phyloP scores from a whole-genome alignment of 2,888 invertebrate species.

The Rhopalosiphum nymphaeae region DNA sequence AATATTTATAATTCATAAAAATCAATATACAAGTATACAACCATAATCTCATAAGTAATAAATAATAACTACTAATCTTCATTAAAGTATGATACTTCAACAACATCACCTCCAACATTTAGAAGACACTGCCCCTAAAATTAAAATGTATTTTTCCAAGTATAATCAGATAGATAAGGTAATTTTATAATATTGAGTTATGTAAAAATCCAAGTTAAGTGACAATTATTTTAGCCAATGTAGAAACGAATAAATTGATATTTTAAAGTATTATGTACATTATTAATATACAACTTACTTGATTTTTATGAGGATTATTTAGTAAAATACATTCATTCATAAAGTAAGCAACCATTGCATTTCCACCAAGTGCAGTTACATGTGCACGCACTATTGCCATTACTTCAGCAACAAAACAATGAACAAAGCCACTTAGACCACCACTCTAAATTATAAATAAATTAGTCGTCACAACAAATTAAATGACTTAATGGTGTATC shows the following conservation, averaged over 20 bases:
- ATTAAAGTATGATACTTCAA: constrained; percentile 70
- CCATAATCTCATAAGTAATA: neutral
- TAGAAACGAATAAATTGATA: neutral
- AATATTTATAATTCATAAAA: constrained; percentile 21
- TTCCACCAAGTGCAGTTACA: constrained; percentile 92
- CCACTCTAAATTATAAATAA: constrained; percentile 72
- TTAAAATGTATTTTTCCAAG: constrained; percentile 64
- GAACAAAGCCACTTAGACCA: constrained; percentile 93
- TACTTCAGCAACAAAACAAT: constrained; percentile 93
- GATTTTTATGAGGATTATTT: constrained; percentile 96
- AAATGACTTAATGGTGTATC: neutral
- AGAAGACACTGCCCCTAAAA: constrained; percentile 94
- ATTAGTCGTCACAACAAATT: neutral
- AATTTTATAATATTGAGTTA: neutral
- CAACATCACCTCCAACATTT: constrained; percentile 95
- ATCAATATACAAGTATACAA: neutral
- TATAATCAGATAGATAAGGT: neutral
- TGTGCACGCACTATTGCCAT: constrained; percentile 93
- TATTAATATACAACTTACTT: constrained; percentile 75
- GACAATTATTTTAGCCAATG: neutral
- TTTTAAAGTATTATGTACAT: neutral
- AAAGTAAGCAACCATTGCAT: constrained; percentile 94
- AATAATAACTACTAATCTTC: constrained; percentile 53
- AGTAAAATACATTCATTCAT: constrained; percentile 91
- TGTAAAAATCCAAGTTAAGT: neutral